phyloP scores from a whole-genome alignment of 2,888 invertebrate species.

The Mythimna loreyi region DNA sequence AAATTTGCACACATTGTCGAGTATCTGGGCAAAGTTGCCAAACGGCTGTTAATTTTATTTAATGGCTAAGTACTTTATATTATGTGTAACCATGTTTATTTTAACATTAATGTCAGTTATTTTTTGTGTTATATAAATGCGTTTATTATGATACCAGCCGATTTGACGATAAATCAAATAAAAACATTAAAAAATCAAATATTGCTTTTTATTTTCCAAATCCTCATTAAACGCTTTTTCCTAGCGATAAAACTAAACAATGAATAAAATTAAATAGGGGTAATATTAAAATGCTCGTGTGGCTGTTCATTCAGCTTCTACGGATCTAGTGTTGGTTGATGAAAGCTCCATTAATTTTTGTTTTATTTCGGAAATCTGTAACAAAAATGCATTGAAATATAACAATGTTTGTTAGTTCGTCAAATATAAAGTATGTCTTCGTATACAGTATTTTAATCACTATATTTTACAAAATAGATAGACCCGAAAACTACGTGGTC shows the following conservation, averaged over 20 bases:
- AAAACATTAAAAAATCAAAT: constrained; percentile 65
- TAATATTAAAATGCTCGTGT: background rate
- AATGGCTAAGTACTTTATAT: constrained; percentile 40
- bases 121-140: constrained; percentile 62
- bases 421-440: too few relatives aligned
- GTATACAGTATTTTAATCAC: too few relatives aligned
- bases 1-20: background rate
- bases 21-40: constrained; percentile 1
- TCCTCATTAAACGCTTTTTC: background rate
- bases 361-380: constrained; percentile 91
- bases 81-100: constrained; percentile 50
- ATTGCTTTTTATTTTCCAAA: constrained; percentile 63
- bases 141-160: constrained; percentile 73
- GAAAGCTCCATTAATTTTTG: constrained; percentile 88
- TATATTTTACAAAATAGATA: too few relatives aligned
- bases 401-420: background rate
- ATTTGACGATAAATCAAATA: constrained; percentile 72
- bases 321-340: constrained; percentile 75
- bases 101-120: constrained; percentile 47
- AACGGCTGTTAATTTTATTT: constrained; percentile 5
- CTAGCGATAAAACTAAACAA: constrained; percentile 10
- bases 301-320: constrained; percentile 65
- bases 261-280: constrained; percentile 1
- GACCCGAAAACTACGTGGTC: too few relatives aligned
- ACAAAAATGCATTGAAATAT: constrained; percentile 39